Evolutionary conservation across 2,797 vertebrate species (phyloP).

Genomic region (Halcyon chelicuti): DNA sequence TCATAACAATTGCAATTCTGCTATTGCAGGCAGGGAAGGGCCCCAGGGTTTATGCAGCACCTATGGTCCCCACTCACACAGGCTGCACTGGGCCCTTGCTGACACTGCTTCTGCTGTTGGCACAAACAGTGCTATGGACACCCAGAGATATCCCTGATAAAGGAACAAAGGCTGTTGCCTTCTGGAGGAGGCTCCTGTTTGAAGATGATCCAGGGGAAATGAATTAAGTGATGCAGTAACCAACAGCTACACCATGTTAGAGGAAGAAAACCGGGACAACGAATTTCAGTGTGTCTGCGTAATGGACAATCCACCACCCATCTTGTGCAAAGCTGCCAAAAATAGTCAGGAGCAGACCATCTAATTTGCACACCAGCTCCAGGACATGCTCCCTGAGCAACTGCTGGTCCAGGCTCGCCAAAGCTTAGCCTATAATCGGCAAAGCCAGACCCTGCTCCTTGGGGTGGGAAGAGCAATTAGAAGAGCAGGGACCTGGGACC

Average conservation of each 20-base stretch:
- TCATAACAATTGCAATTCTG: not conserved
- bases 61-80: not conserved
- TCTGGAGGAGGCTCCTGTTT: not conserved
- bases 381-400: not conserved
- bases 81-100: not conserved
- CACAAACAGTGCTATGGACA: not conserved
- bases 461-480: not conserved
- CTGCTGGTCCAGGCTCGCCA: not conserved
- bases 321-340: not conserved
- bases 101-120: not conserved
- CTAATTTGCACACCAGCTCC: not conserved
- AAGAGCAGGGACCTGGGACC: not conserved
- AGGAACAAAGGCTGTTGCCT: not conserved
- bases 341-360: not conserved
- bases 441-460: not conserved
- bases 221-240: not conserved
- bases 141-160: not conserved
- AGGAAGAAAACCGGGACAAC: not conserved
- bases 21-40: fast-evolving
- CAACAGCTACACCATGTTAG: not conserved
- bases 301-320: not conserved
- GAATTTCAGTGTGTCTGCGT: not conserved
- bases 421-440: fast-evolving
- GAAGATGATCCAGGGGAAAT: not conserved
- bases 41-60: not conserved